A percentile compares a stretch with the other conserved stretches of the same genome.
Conservation (phyloP, 2,888 invertebrate genomes). For the Mactromeris polynyma region DNA sequence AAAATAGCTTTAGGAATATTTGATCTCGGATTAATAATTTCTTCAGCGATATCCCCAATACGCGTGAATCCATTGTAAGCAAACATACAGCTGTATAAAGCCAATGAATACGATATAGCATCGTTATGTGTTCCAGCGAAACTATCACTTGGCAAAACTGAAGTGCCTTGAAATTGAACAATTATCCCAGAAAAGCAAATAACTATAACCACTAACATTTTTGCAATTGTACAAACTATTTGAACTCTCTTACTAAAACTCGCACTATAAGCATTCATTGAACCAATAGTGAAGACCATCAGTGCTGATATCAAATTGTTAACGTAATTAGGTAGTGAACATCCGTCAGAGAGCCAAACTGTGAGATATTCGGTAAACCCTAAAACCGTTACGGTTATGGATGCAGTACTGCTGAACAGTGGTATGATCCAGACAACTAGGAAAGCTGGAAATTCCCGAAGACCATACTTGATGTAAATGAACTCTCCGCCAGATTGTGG, state of each 20-base stretch:
- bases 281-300: slow-evolving; percentile 32
- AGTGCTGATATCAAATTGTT: slow-evolving; percentile 30
- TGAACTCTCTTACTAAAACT: slow-evolving; percentile 97
- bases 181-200: slow-evolving; percentile 96
- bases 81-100: slow-evolving; percentile 55
- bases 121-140: slow-evolving; percentile 42
- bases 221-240: slow-evolving; percentile 97
- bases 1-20: slow-evolving; percentile 56
- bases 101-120: slow-evolving; percentile 34
- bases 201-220: slow-evolving; percentile 95
- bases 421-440: slow-evolving; percentile 35
- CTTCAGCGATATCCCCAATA: slow-evolving; percentile 51
- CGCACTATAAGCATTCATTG: slow-evolving; percentile 90
- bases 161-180: slow-evolving; percentile 93
- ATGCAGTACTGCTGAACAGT: slow-evolving; percentile 28
- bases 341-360: slow-evolving; percentile 32
- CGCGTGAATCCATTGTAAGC: slow-evolving; percentile 41
- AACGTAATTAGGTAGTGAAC: slow-evolving; percentile 30
- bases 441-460: slow-evolving; percentile 48
- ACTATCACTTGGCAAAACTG: slow-evolving; percentile 6
- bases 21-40: slow-evolving; percentile 40
- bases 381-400: slow-evolving; percentile 42
- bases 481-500: slow-evolving; percentile 59
- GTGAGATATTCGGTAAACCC: slow-evolving; percentile 56
- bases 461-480: slow-evolving; percentile 48